These are phyloP conservation scores for Seriola aureovittata DNA, from an alignment of 2,113 vertebrate genomes.

Conservation along the genomic window DNA sequence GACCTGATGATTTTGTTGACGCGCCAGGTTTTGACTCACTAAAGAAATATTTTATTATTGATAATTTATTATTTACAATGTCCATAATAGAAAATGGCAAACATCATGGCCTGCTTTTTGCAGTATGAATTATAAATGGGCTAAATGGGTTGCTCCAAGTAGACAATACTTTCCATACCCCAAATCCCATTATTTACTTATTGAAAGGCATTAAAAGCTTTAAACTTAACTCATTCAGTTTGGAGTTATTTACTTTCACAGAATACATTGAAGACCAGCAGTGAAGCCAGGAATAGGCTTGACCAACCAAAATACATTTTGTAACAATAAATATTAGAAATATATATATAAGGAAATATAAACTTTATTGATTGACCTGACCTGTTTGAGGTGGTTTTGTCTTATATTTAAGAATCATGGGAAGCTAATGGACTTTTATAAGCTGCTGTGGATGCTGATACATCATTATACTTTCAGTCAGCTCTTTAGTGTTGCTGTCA, in stretches of 20 bases:
- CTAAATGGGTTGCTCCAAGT: slow-evolving; percentile 25
- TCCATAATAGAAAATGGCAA: slow-evolving; percentile 30
- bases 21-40: neutral
- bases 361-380: neutral
- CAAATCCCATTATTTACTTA: slow-evolving; percentile 20
- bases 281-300: slow-evolving; percentile 5
- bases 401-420: neutral
- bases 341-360: too few species aligned
- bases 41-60: slow-evolving; percentile 32
- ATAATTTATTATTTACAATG: slow-evolving; percentile 31
- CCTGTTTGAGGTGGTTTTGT: neutral
- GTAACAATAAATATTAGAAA: neutral
- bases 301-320: slow-evolving; percentile 15
- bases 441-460: too few species aligned
- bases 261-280: neutral
- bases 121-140: slow-evolving; percentile 48
- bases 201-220: slow-evolving; percentile 5
- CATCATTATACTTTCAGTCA: too few species aligned
- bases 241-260: neutral
- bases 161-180: neutral
- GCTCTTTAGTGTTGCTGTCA: too few species aligned
- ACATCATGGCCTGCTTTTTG: slow-evolving; percentile 13
- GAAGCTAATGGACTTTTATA: too few species aligned
- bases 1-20: slow-evolving; percentile 20
- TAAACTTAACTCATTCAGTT: neutral